Percentiles rank a stretch among this genome's conserved stretches.
These are phyloP conservation scores for Centroberyx gerrardi DNA, from an alignment of 2,797 vertebrate species.

Conservation along the genomic window DNA sequence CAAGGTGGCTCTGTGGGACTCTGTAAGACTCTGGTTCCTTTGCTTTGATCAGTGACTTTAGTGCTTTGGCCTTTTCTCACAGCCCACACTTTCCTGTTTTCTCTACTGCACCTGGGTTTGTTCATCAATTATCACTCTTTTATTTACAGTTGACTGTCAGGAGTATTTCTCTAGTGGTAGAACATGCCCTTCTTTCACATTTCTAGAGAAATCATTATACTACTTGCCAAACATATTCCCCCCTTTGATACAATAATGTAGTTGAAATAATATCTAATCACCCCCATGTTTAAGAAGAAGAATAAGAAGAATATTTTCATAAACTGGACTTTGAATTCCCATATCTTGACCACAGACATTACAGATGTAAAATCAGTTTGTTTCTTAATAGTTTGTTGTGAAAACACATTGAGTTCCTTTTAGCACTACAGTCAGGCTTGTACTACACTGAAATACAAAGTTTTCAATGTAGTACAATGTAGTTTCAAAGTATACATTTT, in stretches of 20 bases:
- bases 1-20: slow-evolving; percentile 56
- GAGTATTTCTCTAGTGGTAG: background rate
- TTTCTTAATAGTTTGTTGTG: slow-evolving; percentile 10
- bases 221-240: background rate
- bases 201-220: background rate
- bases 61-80: background rate
- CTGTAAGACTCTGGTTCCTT: background rate
- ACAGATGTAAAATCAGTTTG: background rate
- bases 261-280: no score
- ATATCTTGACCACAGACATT: slow-evolving; percentile 8
- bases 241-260: background rate
- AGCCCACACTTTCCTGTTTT: slow-evolving; percentile 61
- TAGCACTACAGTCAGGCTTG: background rate
- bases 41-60: background rate
- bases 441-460: no score
- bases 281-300: no score
- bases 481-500: no score
- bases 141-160: slow-evolving; percentile 1
- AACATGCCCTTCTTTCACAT: background rate
- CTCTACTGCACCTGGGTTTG: slow-evolving; percentile 26
- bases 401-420: slow-evolving; percentile 1
- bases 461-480: no score
- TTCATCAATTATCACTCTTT: slow-evolving; percentile 31
- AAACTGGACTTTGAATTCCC: slow-evolving; percentile 21
- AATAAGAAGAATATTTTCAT: no score